A percentile compares a stretch with the other conserved stretches of the same genome.
Evolutionary conservation across 2,797 vertebrate genomes (phyloP).

Genomic region (Artibeus lituratus): DNA sequence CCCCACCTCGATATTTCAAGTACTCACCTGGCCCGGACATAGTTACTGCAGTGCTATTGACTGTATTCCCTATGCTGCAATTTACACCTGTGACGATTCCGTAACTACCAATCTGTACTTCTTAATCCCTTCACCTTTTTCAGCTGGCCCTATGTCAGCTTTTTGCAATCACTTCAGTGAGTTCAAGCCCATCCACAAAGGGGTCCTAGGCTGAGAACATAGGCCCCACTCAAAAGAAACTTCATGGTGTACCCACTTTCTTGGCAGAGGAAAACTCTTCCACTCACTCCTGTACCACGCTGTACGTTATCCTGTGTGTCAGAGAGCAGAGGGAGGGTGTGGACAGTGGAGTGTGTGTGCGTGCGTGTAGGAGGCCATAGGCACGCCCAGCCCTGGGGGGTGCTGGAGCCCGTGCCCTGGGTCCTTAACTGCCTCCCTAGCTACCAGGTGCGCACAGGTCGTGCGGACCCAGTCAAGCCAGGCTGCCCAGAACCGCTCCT

Average conservation of each 20-base stretch:
- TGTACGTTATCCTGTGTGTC: neutral
- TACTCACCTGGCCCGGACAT: neutral
- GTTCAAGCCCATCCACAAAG: neutral
- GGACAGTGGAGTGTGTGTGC: neutral
- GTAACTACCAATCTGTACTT: neutral
- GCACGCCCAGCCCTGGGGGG: neutral
- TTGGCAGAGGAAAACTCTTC: neutral
- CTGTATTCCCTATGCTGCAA: neutral
- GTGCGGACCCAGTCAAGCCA: neutral
- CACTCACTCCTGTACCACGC: neutral
- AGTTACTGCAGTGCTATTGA: too few relatives aligned
- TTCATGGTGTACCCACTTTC: neutral
- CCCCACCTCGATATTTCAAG: neutral
- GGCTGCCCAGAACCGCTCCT: neutral
- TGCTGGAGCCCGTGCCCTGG: fast-evolving
- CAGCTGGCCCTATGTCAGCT: neutral
- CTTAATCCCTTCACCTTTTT: neutral
- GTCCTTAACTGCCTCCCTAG: neutral
- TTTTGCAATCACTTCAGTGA: neutral
- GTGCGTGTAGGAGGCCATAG: neutral
- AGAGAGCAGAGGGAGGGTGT: neutral
- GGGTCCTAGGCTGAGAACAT: neutral
- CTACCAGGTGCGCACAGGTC: fast-evolving
- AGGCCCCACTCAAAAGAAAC: neutral
- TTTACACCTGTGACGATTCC: neutral